Conservation (phyloP, 2,797 vertebrate species). For the Coccyzus lansbergi region DNA sequence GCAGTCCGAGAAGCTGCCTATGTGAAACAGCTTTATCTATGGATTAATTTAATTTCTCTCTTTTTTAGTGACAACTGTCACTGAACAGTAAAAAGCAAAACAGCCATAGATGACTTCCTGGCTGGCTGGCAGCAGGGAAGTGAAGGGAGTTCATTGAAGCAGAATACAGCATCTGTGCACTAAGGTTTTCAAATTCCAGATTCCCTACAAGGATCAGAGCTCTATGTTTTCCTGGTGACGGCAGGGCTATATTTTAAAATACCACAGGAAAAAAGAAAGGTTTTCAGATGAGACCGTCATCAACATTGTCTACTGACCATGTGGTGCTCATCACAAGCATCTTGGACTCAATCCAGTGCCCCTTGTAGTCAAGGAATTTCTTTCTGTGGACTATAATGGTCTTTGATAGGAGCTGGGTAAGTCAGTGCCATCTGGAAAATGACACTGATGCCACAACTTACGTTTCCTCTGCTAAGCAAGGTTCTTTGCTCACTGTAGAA, state of each 20-base stretch:
- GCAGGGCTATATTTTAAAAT: not conserved
- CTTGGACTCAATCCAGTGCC: not conserved
- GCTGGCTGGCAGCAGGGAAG: constrained; percentile 1
- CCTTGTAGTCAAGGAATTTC: not conserved
- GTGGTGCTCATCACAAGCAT: not conserved
- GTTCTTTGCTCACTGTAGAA: not conserved
- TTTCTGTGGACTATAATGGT: not conserved
- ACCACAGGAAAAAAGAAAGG: not conserved
- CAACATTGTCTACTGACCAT: not conserved
- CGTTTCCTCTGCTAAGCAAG: not conserved
- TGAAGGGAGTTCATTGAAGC: not conserved
- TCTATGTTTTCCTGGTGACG: not conserved
- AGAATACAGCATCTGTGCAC: not conserved
- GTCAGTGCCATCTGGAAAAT: not conserved
- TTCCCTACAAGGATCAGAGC: not conserved
- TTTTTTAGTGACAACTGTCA: not conserved
- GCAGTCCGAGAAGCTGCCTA: not conserved
- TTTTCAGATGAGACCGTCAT: not conserved
- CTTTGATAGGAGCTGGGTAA: not conserved
- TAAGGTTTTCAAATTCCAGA: not conserved
- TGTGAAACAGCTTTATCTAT: not conserved
- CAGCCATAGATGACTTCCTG: not conserved
- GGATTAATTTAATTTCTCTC: constrained; percentile 5
- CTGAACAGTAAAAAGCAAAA: not conserved
- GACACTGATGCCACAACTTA: not conserved